Evolutionary conservation across 1,140 invertebrate species (phyloP).

Genomic region (Micrasema minimum): DNA sequence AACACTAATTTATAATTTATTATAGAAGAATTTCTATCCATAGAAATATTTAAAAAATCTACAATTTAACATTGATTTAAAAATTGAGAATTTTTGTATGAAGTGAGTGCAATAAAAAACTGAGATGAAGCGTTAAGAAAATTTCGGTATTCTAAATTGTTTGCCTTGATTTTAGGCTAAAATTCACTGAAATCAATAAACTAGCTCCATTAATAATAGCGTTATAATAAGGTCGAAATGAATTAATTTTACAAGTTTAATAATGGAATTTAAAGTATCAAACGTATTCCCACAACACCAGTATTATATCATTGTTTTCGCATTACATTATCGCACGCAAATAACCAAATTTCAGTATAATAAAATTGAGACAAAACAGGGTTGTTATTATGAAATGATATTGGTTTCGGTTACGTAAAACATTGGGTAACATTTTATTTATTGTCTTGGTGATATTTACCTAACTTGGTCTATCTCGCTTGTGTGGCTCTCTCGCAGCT

Average conservation of each 20-base stretch:
- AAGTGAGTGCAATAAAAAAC: too few species aligned
- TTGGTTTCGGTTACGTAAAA: background rate
- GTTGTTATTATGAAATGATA: background rate
- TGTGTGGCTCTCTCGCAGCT: constrained; percentile 80
- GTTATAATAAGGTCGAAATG: background rate
- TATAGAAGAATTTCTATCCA: too few species aligned
- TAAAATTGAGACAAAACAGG: background rate
- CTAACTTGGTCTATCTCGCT: constrained; percentile 84
- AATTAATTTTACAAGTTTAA: background rate
- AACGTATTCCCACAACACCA: background rate
- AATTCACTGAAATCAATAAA: too few species aligned
- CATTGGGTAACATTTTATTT: background rate
- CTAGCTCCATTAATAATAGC: too few species aligned
- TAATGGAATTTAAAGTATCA: background rate
- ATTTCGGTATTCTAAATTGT: too few species aligned
- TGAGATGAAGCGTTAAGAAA: too few species aligned
- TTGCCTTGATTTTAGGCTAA: too few species aligned
- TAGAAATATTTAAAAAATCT: too few species aligned
- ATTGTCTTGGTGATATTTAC: constrained; percentile 60
- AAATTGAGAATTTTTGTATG: too few species aligned
- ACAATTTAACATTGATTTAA: too few species aligned
- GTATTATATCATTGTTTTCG: too few species aligned
- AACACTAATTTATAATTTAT: too few species aligned
- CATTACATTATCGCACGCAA: background rate
- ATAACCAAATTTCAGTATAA: background rate